A percentile compares a stretch with the other conserved stretches of the same genome.
These are phyloP conservation scores for Drosophila lini DNA, from an alignment of 1,140 invertebrate species.

Conservation along the genomic window DNA sequence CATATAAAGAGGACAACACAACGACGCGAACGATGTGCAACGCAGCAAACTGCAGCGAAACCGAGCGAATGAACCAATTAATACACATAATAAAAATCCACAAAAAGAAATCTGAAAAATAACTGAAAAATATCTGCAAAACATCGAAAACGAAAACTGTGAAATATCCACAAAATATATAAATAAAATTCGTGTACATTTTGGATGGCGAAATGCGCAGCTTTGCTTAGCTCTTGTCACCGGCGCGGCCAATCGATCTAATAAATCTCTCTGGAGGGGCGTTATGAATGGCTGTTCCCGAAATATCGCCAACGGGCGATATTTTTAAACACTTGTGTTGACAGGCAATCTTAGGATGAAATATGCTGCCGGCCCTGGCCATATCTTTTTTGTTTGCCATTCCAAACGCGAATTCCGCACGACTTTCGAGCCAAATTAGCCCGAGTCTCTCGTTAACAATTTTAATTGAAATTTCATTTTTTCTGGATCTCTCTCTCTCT, in stretches of 20 bases:
- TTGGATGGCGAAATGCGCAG: slow-evolving; percentile 42
- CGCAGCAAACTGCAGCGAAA: slow-evolving; percentile 41
- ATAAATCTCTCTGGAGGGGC: slow-evolving; percentile 50
- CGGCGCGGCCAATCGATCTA: slow-evolving; percentile 38
- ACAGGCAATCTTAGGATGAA: slow-evolving; percentile 48
- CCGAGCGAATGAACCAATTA: slow-evolving; percentile 47
- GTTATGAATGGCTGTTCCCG: slow-evolving; percentile 44
- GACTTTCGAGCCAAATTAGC: slow-evolving; percentile 41
- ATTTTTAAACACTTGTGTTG: slow-evolving; percentile 48
- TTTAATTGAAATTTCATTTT: slow-evolving; percentile 50
- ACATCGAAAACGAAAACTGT: slow-evolving; percentile 7
- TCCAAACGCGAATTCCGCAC: slow-evolving; percentile 17
- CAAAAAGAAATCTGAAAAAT: slow-evolving; percentile 23
- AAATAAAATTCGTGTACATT: slow-evolving; percentile 30
- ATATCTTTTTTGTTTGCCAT: slow-evolving; percentile 17
- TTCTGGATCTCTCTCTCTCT: neutral
- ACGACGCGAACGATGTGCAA: slow-evolving; percentile 19
- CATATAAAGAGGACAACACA: slow-evolving; percentile 13
- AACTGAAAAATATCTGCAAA: neutral
- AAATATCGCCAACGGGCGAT: slow-evolving; percentile 28
- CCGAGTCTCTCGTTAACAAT: slow-evolving; percentile 41
- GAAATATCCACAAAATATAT: slow-evolving; percentile 43
- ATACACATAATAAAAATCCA: slow-evolving; percentile 56
- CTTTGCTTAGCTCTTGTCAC: slow-evolving; percentile 43
- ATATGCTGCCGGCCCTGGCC: slow-evolving; percentile 26